Conservation (phyloP, 2,113 vertebrate genomes). For the Odobenus rosmarus region DNA sequence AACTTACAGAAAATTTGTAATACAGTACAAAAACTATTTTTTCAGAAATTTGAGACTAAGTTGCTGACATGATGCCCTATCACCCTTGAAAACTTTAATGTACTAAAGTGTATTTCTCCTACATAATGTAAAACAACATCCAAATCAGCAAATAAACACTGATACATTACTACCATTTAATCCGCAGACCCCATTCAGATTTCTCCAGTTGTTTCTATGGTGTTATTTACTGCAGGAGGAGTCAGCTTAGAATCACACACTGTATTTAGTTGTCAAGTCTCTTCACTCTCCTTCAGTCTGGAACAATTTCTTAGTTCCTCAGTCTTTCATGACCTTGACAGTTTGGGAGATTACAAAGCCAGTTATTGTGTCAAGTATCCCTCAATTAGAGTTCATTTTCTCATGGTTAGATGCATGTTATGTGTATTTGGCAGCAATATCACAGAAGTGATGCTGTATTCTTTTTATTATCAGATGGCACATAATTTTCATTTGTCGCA, state of each 20-base stretch:
- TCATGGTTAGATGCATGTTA: background rate
- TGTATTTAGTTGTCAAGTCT: background rate
- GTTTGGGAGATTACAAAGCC: background rate
- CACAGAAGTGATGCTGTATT: background rate
- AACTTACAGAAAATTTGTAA: conserved; percentile 67
- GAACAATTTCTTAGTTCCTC: background rate
- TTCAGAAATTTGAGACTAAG: conserved; percentile 30
- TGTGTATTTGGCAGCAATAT: background rate
- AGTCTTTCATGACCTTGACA: background rate
- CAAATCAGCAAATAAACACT: background rate
- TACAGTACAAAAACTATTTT: conserved; percentile 51
- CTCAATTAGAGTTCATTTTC: background rate
- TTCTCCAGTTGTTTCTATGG: background rate
- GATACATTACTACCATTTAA: background rate
- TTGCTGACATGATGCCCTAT: conserved; percentile 50
- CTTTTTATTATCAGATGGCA: background rate
- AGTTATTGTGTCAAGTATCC: background rate
- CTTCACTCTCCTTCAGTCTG: background rate
- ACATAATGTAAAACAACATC: background rate
- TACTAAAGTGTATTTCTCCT: background rate
- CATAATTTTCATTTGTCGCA: background rate
- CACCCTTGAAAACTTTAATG: background rate
- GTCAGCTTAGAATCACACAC: background rate
- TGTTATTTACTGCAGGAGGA: background rate
- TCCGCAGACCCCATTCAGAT: background rate